These are phyloP conservation scores for Seladonia tumulorum DNA, from an alignment of 2,888 invertebrate genomes.

Conservation along the genomic window DNA sequence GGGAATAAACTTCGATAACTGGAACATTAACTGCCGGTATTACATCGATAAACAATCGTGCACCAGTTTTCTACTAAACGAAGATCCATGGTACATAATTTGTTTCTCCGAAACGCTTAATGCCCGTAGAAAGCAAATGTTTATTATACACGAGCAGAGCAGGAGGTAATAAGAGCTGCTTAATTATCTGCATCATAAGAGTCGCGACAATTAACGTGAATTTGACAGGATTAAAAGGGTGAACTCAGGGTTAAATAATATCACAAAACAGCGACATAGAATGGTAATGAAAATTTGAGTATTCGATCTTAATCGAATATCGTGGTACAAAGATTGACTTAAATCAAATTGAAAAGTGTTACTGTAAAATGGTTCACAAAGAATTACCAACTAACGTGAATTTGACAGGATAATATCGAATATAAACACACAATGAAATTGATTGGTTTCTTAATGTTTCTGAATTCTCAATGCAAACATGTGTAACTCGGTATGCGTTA, in stretches of 20 bases:
- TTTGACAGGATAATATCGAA: constrained; percentile 23
- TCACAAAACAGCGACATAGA: not conserved
- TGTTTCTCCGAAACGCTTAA: not conserved
- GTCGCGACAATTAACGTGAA: not conserved
- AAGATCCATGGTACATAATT: not conserved
- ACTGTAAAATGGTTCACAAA: not conserved
- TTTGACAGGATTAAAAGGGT: not conserved
- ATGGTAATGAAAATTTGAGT: not conserved
- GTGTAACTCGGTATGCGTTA: no score
- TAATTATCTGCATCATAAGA: not conserved
- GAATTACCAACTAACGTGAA: constrained; percentile 34
- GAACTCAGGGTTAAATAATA: not conserved
- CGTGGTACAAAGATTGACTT: not conserved
- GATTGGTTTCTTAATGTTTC: not conserved
- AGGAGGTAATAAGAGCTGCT: constrained; percentile 14
- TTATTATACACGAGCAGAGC: not conserved
- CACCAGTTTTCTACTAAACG: not conserved
- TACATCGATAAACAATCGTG: not conserved
- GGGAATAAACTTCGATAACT: not conserved
- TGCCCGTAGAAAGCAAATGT: not conserved
- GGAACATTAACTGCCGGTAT: not conserved
- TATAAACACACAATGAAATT: not conserved
- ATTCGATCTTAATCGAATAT: not conserved
- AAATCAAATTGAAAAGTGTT: not conserved
- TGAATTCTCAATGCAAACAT: no score